Evolutionary conservation across 2,797 vertebrate genomes (phyloP), one percentile per base, ranked within the genome.

Genomic region (Rhinella marina): DNA sequence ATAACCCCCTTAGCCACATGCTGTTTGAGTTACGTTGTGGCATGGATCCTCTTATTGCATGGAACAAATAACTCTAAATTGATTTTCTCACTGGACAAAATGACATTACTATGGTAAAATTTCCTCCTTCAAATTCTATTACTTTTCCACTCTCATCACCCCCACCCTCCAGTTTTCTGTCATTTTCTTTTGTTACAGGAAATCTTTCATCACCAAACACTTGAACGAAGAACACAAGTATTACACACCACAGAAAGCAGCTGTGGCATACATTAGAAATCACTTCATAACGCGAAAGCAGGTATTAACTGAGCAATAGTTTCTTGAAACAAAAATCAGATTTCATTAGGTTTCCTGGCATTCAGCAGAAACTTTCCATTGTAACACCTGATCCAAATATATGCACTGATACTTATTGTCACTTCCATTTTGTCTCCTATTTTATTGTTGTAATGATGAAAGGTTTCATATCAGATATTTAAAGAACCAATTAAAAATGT

Each of bases 11-110:
- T 7, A 21, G 68, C 52, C 68, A 41, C 7, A 29, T 27, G 54
- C 13, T 61, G 17, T 25, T 23, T n/a, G 54, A 14, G 32, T 59
- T 61, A 59, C 59, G 27, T 59, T 59, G 13, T 59, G 2, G 27
- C 19, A 84, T 61, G 75, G 68, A 75, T 75, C 12, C 19, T 84
- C 66, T 82, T 62, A 57, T 84, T 84, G 19, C 68, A 84, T 84
- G n/a, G 52, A 48, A 75, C 82, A 84, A 84, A 84, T 84, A 29
- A 75, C 57, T 59, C 21, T 59, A 61, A 84, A 84, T 84, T 75
- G 82, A 84, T 84, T 84, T 84, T 75, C 54, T 84, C 70, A 84
- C 56, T 84, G 83, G 83, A 85, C 83, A 77, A n/a, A 77, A 85
- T 62, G 29, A 77, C 56, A 85, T 85, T 76, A 85, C 72, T 85